Evolutionary conservation across 2,113 vertebrate genomes (phyloP).

Genomic region (Sorex fumeus): DNA sequence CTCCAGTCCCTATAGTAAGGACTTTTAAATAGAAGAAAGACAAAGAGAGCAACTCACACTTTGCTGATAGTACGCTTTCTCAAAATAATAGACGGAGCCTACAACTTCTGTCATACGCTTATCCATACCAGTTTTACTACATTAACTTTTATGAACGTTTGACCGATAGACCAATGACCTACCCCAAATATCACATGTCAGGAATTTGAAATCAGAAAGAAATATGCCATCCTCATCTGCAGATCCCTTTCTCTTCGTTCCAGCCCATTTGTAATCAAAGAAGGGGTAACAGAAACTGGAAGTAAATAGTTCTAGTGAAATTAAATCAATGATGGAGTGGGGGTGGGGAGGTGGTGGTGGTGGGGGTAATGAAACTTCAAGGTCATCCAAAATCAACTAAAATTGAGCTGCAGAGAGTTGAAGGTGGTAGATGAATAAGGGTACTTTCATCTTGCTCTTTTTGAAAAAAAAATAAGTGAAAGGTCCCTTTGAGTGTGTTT

Average conservation of each 20-base stretch:
- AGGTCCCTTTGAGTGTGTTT: neutral
- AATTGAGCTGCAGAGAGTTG: neutral
- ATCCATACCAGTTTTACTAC: neutral
- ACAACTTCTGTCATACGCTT: slow-evolving; percentile 25
- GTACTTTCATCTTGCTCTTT: neutral
- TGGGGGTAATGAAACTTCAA: slow-evolving; percentile 63
- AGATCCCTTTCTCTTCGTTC: neutral
- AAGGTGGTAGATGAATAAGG: neutral
- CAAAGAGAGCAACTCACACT: neutral
- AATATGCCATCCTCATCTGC: neutral
- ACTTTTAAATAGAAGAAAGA: slow-evolving; percentile 39
- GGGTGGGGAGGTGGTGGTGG: no score
- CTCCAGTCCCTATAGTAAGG: neutral
- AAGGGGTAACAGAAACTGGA: slow-evolving; percentile 36
- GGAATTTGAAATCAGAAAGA: slow-evolving; percentile 40
- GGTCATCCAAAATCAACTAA: slow-evolving; percentile 55
- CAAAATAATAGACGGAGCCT: neutral
- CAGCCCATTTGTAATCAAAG: slow-evolving; percentile 1
- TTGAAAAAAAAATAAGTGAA: neutral
- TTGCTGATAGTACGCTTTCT: neutral
- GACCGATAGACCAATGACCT: neutral
- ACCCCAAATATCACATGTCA: neutral
- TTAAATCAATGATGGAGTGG: slow-evolving; percentile 23
- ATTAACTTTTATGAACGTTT: slow-evolving; percentile 34
- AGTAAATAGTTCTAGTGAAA: slow-evolving; percentile 42